Conservation (phyloP, 2,888 invertebrate species). For the Cheilosia variabilis region DNA sequence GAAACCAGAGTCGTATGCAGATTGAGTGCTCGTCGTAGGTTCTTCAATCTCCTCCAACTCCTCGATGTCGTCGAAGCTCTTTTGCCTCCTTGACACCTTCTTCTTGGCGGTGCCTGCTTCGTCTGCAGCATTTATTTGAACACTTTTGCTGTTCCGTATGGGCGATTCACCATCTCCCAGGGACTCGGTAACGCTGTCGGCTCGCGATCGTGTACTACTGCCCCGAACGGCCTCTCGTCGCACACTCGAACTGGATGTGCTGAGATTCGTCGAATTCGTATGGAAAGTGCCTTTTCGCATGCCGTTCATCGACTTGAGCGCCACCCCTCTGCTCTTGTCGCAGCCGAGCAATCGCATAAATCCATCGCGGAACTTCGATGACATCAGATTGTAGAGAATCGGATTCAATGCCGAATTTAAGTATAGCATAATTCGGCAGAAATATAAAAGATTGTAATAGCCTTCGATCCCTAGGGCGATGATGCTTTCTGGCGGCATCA, state of each 20-base stretch:
- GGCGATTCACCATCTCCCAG: constrained; percentile 37
- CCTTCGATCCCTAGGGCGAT: constrained; percentile 90
- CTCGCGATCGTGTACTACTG: constrained; percentile 58
- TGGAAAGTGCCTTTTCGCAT: constrained; percentile 78
- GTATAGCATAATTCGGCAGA: constrained; percentile 94
- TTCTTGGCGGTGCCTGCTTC: constrained; percentile 40
- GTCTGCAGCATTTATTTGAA: constrained; percentile 47
- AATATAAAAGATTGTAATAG: constrained; percentile 92
- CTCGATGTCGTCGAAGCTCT: constrained; percentile 69
- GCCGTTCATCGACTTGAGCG: constrained; percentile 66
- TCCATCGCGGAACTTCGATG: constrained; percentile 94
- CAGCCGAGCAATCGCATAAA: constrained; percentile 88
- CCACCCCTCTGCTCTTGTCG: constrained; percentile 57
- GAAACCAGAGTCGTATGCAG: constrained; percentile 48
- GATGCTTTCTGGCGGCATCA: constrained; percentile 89
- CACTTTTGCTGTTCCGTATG: constrained; percentile 44
- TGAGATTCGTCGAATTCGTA: constrained; percentile 78
- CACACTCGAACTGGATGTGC: constrained; percentile 75
- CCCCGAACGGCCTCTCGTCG: constrained; percentile 65
- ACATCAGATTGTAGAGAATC: constrained; percentile 95
- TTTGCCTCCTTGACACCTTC: constrained; percentile 48
- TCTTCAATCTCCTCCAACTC: constrained; percentile 68
- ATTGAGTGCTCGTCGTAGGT: constrained; percentile 42
- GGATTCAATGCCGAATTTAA: constrained; percentile 96
- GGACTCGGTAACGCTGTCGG: constrained; percentile 35